phyloP scores from a whole-genome alignment of 2,797 vertebrate species.

The Galago senegalensis region DNA sequence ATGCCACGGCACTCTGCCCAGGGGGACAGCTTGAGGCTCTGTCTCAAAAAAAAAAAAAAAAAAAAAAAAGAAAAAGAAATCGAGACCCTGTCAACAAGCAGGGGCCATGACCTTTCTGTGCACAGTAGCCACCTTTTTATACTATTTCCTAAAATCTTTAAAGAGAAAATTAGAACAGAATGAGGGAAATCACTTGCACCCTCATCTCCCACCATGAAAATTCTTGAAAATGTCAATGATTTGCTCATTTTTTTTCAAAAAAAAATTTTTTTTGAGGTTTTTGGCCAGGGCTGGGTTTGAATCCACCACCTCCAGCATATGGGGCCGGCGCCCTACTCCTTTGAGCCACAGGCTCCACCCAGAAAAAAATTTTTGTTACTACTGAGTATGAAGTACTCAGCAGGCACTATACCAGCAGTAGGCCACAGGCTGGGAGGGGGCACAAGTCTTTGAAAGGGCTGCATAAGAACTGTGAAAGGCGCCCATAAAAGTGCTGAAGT shows the following conservation, averaged over 20 bases:
- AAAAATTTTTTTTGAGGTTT: too few relatives aligned
- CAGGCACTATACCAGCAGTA: background rate
- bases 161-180: conserved; percentile 19
- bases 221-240: conserved; percentile 12
- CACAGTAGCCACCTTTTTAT: background rate
- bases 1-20: too few relatives aligned
- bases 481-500: background rate
- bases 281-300: too few relatives aligned
- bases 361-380: background rate
- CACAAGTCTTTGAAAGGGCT: background rate
- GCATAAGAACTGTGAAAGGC: background rate
- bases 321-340: too few relatives aligned
- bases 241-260: background rate
- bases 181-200: background rate
- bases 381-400: background rate
- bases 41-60: too few relatives aligned
- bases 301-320: too few relatives aligned
- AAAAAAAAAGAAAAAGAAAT: too few relatives aligned
- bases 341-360: too few relatives aligned
- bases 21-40: too few relatives aligned
- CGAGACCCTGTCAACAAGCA: background rate
- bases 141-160: conserved; percentile 3
- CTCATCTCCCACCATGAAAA: background rate
- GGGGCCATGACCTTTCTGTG: background rate
- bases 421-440: background rate